Base-by-base conservation (phyloP, 2,113 vertebrate species). In the Marmota monax region DNA sequence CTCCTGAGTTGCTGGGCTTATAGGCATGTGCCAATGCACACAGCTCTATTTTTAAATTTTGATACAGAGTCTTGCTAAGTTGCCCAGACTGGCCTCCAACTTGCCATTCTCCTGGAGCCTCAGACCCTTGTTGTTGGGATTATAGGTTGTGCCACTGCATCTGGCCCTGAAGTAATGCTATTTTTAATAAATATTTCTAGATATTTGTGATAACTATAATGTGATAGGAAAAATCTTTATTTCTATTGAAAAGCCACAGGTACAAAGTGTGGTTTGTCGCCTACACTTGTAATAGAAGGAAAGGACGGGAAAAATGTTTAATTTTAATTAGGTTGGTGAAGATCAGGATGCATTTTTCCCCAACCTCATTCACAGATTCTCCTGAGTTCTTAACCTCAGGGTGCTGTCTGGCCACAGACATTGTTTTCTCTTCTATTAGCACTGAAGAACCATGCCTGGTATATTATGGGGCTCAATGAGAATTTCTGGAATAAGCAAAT, bases 241-340 rank as follows among this genome's bases (percentile, higher is more conserved):
- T 88, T 83, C 34, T 61, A 29, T 51, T 61, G 69, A 25, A 67
- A 72, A 92, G 27, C 27, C 16, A 61, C 58, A 92, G 37, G n/a
- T 13, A 51, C 34, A 17, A 67, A 77, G 10, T 61, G 4, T 34
- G 20, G n/a, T 73, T 87, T 82, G 37, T 83, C 77, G 42, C 70
- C 51, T 82, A 12, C n/a, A 51, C 32, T 70, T 53, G 42, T 17
- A 65, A n/a, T 48, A 0, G 6, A 67, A 80, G 34, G 63, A 92
- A 27, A 63, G 9, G 61, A 27, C 27, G 61, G 56, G 45, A 20
- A 22, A 63, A 93, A 83, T 29, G 42, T 2, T 72, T 77, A 42
- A 70, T 61, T 72, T 86, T 82, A 34, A 56, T 65, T 83, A 72
- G 12, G 82, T 86, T 65, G 56, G 13, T 94, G 69, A 67, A 95